Percentiles rank a stretch among this genome's conserved stretches.
Evolutionary conservation across 2,113 vertebrate species (phyloP).

Genomic region (Lycaon pictus): DNA sequence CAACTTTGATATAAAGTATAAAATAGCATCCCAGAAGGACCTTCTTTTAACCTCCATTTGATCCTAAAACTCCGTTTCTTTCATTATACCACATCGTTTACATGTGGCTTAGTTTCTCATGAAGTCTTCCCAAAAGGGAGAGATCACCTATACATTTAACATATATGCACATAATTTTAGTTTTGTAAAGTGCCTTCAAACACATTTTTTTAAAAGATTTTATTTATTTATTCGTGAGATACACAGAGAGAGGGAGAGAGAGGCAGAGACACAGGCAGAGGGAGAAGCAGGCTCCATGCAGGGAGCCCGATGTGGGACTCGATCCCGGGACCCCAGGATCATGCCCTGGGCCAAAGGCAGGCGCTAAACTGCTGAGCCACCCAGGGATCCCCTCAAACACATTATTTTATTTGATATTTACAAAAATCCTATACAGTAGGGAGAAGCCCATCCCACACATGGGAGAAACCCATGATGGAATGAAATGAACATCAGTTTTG

Average conservation of each 20-base stretch:
- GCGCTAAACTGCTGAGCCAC: no score
- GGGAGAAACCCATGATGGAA: background rate
- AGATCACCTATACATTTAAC: background rate
- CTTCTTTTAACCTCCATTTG: background rate
- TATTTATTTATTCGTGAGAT: no score
- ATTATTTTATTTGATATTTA: background rate
- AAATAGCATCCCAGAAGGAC: background rate
- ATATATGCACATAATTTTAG: background rate
- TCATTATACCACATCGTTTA: background rate
- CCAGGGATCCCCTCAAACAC: background rate
- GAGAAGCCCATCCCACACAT: no score
- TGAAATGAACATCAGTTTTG: background rate
- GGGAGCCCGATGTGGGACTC: no score
- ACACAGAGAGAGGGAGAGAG: no score
- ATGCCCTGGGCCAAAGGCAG: no score
- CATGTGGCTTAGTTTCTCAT: background rate
- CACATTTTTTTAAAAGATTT: background rate
- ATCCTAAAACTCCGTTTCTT: constrained; percentile 14
- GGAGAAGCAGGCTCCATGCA: no score
- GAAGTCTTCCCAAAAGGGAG: background rate
- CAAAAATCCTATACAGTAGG: background rate
- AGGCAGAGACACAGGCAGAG: no score
- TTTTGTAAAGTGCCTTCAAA: background rate
- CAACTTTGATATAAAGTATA: background rate
- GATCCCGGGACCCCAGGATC: no score